Conservation (phyloP, 1,140 invertebrate genomes). For the fruit fly (Drosophila melanogaster) region Release_6_plus_ISO1_MT NT_033777.3:19536001-19536500, state of each 20-base stretch:
- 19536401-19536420: constrained; percentile 16
- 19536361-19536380: constrained; percentile 60
- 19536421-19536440: constrained; percentile 12
- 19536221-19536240: constrained; percentile 62
- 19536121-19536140: constrained; percentile 44
- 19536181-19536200: constrained; percentile 39
- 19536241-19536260: constrained; percentile 50
- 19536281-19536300: constrained; percentile 14
- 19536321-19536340: constrained; percentile 19
- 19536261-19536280: constrained; percentile 28
- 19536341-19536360: constrained; percentile 49
- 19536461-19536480: constrained; percentile 53
- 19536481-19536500: constrained; percentile 59
- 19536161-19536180: constrained; percentile 31
- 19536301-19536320: constrained; percentile 9
- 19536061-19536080: constrained; percentile 1
- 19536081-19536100: background rate
- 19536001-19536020: constrained; percentile 5
- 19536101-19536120: constrained; percentile 3
- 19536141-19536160: constrained; percentile 16
- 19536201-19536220: constrained; percentile 30
- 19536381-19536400: constrained; percentile 53
- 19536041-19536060: constrained; percentile 16
- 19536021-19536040: background rate
- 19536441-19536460: constrained; percentile 39